phyloP scores from a whole-genome alignment of 2,888 invertebrate genomes.

The Aphodius granarius region DNA sequence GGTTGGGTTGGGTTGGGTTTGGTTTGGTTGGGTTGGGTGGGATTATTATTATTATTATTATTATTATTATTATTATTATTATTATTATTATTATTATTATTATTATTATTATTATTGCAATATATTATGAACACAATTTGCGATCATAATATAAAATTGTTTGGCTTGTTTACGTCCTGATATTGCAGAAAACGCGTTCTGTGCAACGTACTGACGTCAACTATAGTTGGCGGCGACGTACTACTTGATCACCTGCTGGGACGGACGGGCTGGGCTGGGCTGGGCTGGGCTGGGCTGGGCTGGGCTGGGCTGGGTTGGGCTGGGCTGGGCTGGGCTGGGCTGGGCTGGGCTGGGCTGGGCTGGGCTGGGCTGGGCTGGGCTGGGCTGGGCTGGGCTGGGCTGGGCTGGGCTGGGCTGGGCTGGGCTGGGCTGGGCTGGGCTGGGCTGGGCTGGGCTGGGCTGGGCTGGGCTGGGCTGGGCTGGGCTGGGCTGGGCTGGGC shows the following conservation, averaged over 20 bases:
- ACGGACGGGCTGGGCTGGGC: background rate
- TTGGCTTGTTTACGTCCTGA: too few species aligned
- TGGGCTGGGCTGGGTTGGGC: slow-evolving; percentile 7
- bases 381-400: background rate
- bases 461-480: background rate
- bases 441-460: slow-evolving; percentile 7
- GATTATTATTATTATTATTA: background rate
- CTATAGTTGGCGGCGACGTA: too few species aligned
- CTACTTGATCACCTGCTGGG: too few species aligned
- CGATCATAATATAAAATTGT: too few species aligned
- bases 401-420: background rate
- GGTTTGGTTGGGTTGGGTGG: too few species aligned
- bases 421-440: background rate
- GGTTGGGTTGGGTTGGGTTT: slow-evolving; percentile 17
- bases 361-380: background rate
- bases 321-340: slow-evolving; percentile 6
- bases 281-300: background rate
- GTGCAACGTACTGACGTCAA: too few species aligned
- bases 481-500: background rate
- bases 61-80: too few species aligned
- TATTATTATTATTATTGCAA: too few species aligned
- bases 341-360: background rate
- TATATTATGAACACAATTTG: too few species aligned
- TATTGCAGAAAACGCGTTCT: too few species aligned
- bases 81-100: too few species aligned